phyloP scores from a whole-genome alignment of 1,140 invertebrate genomes.

The Lerema accius region DNA sequence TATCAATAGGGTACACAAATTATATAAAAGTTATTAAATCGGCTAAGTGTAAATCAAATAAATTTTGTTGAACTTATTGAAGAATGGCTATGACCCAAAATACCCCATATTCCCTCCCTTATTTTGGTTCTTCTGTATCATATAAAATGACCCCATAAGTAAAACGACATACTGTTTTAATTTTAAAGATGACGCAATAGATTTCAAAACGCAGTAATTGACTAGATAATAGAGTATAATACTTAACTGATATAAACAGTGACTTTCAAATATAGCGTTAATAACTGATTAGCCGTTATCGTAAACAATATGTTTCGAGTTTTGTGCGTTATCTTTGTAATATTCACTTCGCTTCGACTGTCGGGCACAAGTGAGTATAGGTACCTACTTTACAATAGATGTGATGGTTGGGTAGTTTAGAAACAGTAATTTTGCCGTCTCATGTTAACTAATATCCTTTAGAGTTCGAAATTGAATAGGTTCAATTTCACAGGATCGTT shows the following conservation, averaged over 20 bases:
- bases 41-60: too few relatives aligned
- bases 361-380: slow-evolving; percentile 18
- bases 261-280: slow-evolving; percentile 4
- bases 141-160: too few relatives aligned
- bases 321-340: slow-evolving; percentile 16
- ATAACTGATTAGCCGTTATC: slow-evolving; percentile 21
- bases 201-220: too few relatives aligned
- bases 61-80: too few relatives aligned
- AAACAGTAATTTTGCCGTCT: background rate
- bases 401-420: background rate
- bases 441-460: background rate
- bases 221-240: background rate
- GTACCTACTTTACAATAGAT: background rate
- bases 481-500: background rate
- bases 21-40: too few relatives aligned
- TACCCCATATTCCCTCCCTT: too few relatives aligned
- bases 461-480: background rate
- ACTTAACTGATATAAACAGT: slow-evolving; percentile 16
- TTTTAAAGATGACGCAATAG: background rate
- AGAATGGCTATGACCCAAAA: too few relatives aligned
- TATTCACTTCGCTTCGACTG: slow-evolving; percentile 9
- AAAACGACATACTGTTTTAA: too few relatives aligned
- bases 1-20: too few relatives aligned
- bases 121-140: too few relatives aligned
- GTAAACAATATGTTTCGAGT: slow-evolving; percentile 8